Conservation (phyloP, 1,140 invertebrate species). For the Orius laevigatus region DNA sequence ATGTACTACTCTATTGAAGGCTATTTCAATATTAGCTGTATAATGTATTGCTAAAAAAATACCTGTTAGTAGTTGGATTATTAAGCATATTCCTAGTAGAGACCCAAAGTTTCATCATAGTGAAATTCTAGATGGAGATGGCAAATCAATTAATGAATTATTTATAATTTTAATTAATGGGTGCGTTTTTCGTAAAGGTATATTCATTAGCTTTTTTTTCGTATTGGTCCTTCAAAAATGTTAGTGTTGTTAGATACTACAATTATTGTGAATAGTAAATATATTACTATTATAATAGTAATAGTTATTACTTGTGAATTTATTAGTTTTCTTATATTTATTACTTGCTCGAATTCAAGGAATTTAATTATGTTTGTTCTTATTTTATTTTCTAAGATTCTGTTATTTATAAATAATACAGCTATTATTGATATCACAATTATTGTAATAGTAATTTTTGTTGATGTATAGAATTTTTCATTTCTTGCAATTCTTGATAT, state of each 20-base stretch:
- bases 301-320: too few species aligned
- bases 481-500: conserved; percentile 35
- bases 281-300: too few species aligned
- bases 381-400: conserved; percentile 13
- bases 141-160: conserved; percentile 35
- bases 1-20: conserved; percentile 34
- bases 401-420: conserved; percentile 19
- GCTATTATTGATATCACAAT: conserved; percentile 21
- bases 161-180: conserved; percentile 32
- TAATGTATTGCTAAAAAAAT: too few species aligned
- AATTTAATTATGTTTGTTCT: conserved; percentile 19
- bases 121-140: conserved; percentile 34
- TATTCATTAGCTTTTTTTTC: conserved; percentile 30
- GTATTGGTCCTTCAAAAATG: conserved; percentile 27
- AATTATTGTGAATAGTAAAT: conserved; percentile 33
- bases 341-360: too few species aligned
- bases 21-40: too few species aligned
- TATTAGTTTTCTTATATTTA: conserved; percentile 33
- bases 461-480: conserved; percentile 37
- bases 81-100: conserved; percentile 37
- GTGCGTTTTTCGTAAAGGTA: conserved; percentile 29
- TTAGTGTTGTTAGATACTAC: conserved; percentile 31
- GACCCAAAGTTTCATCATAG: conserved; percentile 37
- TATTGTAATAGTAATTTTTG: conserved; percentile 24
- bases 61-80: too few species aligned